Conservation (phyloP, 2,797 vertebrate genomes). For the Oreochromis mossambicus region DNA sequence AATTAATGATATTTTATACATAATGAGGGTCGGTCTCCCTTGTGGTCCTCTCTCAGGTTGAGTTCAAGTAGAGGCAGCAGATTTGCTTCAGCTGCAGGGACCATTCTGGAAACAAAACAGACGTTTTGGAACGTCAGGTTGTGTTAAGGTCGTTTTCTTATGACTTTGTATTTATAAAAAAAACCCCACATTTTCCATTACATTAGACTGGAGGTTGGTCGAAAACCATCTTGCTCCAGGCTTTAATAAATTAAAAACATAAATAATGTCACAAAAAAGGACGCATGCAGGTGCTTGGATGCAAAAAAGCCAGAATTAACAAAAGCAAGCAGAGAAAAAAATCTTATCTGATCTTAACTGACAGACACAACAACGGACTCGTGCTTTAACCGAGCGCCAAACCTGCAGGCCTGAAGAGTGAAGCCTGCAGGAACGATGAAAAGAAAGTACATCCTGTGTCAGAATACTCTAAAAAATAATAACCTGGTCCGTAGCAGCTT, state of each 20-base stretch:
- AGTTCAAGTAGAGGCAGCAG: constrained; percentile 45
- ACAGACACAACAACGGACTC: rapidly evolving
- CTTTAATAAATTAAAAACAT: not conserved
- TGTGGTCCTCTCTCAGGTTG: constrained; percentile 36
- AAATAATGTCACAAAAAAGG: not conserved
- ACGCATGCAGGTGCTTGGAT: not conserved
- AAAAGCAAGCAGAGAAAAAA: not conserved
- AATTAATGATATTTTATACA: constrained; percentile 71
- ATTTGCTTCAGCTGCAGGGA: constrained; percentile 53
- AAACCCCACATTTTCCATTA: not conserved
- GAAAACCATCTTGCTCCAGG: not conserved
- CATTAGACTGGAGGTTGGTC: not conserved
- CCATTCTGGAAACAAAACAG: constrained; percentile 27
- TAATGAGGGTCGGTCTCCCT: constrained; percentile 62
- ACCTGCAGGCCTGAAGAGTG: not conserved
- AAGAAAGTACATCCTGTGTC: not conserved
- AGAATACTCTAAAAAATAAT: not conserved
- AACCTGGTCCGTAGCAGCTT: rapidly evolving
- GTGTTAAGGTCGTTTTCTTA: constrained; percentile 43
- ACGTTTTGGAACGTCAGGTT: constrained; percentile 7
- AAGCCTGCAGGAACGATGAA: not conserved
- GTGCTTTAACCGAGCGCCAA: rapidly evolving
- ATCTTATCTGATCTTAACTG: not conserved
- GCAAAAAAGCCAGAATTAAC: not conserved
- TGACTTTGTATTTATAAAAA: constrained; percentile 17